These are phyloP conservation scores for Rhinopomastus cyanomelas DNA, from an alignment of 2,113 vertebrate genomes.

Conservation along the genomic window DNA sequence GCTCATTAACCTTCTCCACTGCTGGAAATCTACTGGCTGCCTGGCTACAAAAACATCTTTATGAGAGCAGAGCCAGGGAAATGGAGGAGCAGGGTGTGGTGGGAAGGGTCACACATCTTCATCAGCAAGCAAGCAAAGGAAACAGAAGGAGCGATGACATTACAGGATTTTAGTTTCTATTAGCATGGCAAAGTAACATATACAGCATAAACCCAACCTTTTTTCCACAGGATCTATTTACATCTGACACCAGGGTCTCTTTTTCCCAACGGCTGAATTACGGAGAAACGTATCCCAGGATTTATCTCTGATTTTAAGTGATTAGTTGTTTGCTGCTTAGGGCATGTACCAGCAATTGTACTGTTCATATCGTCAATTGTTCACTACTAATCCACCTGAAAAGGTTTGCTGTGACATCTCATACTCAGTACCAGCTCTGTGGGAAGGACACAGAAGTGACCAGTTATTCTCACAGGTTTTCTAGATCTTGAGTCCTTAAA, in stretches of 20 bases:
- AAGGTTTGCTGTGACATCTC: neutral
- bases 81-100: neutral
- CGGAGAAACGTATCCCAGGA: neutral
- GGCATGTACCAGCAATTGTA: neutral
- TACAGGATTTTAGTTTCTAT: neutral
- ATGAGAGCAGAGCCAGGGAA: neutral
- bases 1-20: neutral
- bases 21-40: neutral
- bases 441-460: neutral
- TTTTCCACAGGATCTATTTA: neutral
- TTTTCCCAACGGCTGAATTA: neutral
- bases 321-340: neutral
- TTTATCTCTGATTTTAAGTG: neutral
- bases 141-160: neutral
- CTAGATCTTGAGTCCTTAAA: neutral
- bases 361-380: no score
- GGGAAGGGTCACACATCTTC: neutral
- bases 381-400: neutral
- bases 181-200: neutral
- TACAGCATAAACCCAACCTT: neutral
- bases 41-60: neutral
- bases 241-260: neutral
- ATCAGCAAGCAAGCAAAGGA: neutral
- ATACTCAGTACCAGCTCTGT: neutral
- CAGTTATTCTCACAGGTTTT: neutral